Percentiles rank a stretch among this genome's conserved stretches.
phyloP scores from a whole-genome alignment of 2,113 vertebrate genomes.

The Terrapene triunguis region DNA sequence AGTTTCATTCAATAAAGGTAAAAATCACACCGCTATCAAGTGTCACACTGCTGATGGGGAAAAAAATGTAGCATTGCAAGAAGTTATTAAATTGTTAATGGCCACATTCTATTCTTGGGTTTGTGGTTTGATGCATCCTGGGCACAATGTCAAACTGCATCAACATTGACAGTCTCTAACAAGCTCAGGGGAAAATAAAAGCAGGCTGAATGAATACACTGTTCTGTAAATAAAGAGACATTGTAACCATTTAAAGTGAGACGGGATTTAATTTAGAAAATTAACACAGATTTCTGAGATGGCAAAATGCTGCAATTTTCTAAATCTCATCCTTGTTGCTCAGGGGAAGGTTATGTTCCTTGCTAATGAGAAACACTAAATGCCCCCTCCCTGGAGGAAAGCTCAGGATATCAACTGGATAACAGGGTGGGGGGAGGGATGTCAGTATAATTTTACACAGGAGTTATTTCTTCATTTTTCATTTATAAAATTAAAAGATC shows the following conservation, averaged over 20 bases:
- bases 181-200: slow-evolving; percentile 21
- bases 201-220: slow-evolving; percentile 54
- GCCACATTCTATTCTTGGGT: slow-evolving; percentile 63
- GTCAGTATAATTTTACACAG: neutral
- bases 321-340: slow-evolving; percentile 20
- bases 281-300: slow-evolving; percentile 56
- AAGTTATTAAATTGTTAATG: slow-evolving; percentile 77
- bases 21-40: slow-evolving; percentile 50
- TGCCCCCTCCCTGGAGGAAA: neutral
- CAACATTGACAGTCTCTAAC: slow-evolving; percentile 69
- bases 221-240: slow-evolving; percentile 67
- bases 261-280: slow-evolving; percentile 66
- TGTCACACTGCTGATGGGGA: slow-evolving; percentile 49
- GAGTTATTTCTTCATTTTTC: neutral
- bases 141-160: slow-evolving; percentile 69
- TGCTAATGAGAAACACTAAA: neutral
- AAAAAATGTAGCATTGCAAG: slow-evolving; percentile 59
- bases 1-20: slow-evolving; percentile 48
- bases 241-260: slow-evolving; percentile 57
- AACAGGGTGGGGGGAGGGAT: neutral
- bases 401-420: neutral
- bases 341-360: neutral
- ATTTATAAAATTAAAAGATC: neutral
- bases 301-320: neutral
- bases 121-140: slow-evolving; percentile 68